Conservation (phyloP, 2,888 invertebrate species). For the Quadroppia sp. region DNA sequence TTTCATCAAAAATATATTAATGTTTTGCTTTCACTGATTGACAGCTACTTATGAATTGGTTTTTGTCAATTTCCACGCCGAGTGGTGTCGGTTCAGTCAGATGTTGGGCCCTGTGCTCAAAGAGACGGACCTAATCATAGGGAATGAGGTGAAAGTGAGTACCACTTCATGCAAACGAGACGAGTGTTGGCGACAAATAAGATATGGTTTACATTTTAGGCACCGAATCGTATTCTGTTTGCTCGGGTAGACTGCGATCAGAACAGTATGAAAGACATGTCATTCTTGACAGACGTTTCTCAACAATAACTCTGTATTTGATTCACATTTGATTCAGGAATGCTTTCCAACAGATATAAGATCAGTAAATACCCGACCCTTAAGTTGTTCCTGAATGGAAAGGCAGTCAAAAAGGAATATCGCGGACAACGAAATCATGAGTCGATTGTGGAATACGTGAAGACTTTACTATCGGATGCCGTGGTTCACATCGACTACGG, state of each 20-base stretch:
- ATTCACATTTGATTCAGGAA: neutral
- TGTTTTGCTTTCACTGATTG: neutral
- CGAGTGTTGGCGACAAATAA: no score
- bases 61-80: slow-evolving; percentile 98
- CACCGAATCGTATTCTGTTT: slow-evolving; percentile 74
- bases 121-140: slow-evolving; percentile 74
- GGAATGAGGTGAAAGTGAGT: slow-evolving; percentile 59
- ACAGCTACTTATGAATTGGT: slow-evolving; percentile 92
- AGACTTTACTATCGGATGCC: slow-evolving; percentile 80
- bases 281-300: neutral
- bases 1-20: neutral
- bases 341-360: slow-evolving; percentile 65
- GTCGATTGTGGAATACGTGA: slow-evolving; percentile 80
- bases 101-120: slow-evolving; percentile 93
- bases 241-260: slow-evolving; percentile 96
- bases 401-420: slow-evolving; percentile 80
- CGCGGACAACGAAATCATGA: slow-evolving; percentile 83
- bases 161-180: neutral
- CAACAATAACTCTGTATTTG: neutral
- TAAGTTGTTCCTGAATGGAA: slow-evolving; percentile 85
- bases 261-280: slow-evolving; percentile 61
- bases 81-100: slow-evolving; percentile 99
- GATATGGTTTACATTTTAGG: slow-evolving; percentile 52
- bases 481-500: slow-evolving; percentile 72
- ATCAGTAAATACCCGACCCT: slow-evolving; percentile 98